These are phyloP conservation scores for Anas acuta DNA, from an alignment of 2,797 vertebrate genomes.

Conservation along the genomic window DNA sequence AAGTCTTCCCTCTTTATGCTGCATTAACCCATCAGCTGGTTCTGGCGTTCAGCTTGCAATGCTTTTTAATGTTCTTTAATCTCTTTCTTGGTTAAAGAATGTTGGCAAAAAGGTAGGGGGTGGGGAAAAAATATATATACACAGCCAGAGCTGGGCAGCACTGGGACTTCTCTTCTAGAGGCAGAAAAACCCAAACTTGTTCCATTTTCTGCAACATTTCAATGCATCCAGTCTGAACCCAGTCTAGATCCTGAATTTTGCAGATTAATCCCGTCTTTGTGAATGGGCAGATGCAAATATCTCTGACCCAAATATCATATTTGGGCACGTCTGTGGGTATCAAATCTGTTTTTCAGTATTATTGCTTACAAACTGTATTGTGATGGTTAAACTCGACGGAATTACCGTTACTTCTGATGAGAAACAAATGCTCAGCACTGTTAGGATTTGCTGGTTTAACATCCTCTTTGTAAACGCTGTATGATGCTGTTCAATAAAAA, in stretches of 20 bases:
- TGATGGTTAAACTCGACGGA: not conserved
- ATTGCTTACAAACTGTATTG: not conserved
- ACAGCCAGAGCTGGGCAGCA: not conserved
- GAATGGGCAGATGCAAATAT: not conserved
- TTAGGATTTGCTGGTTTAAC: not conserved
- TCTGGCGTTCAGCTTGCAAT: not conserved
- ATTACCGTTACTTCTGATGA: not conserved
- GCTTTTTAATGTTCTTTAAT: not conserved
- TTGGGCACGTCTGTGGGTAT: not conserved
- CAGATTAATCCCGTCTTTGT: not conserved
- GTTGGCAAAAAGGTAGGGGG: not conserved
- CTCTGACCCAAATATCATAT: not conserved
- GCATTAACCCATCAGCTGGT: slow-evolving; percentile 11
- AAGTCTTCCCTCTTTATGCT: not conserved
- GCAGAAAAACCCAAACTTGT: not conserved
- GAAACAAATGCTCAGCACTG: not conserved
- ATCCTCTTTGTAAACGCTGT: not conserved
- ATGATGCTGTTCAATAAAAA: not conserved
- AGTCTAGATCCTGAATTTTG: not conserved
- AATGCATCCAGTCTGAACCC: not conserved
- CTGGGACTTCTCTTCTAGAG: not conserved
- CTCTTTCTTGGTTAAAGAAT: not conserved
- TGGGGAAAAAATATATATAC: not conserved
- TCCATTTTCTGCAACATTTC: not conserved
- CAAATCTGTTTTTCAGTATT: not conserved